Evolutionary conservation across 2,888 invertebrate genomes (phyloP), one percentile per base, ranked within the genome.

Genomic region (Blera fallax): DNA sequence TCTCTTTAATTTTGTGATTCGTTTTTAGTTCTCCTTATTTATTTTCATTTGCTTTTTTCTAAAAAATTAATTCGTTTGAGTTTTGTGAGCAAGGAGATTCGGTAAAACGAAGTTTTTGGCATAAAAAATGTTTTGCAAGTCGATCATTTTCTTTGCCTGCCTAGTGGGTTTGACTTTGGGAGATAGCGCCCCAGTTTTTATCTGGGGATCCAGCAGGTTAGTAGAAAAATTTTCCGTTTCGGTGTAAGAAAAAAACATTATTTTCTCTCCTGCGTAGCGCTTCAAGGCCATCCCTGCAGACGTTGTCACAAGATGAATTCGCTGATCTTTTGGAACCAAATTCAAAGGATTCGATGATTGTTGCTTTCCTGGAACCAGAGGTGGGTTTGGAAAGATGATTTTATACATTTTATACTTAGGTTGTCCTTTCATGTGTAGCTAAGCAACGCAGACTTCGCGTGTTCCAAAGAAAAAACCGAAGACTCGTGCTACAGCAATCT

Each of bases 111-210:
- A 2, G 2, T 48, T 48, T 48, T 43, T 27, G 34, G 27, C 45
- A 50, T 40, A 24, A 43, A 87, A 83, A 87, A 91, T 91, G 90
- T 87, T 90, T 87, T 88, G 88, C 87, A 90, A 89, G 81, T 89
- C 89, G 87, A 87, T 91, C 87, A 85, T 91, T 87, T 87, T 89
- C 87, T 82, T 88, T 21, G 73, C 90, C 87, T 90, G 90, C 87
- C 88, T 91, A 84, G 88, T 91, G 87, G 89, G 90, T 78, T 88
- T 89, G 70, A 88, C 89, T 76, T 80, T 89, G 84, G 90, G 90
- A 14, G 93, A 92, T 73, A 92, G 93, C 87, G 94, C 94, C 43
- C 95, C 95, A 87, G 94, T 94, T 56, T 93, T 93, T 87, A 88
- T 95, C 80, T 95, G 94, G 94, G 94, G 93, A 32, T 88, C 88